Evolutionary conservation across 2,797 vertebrate species (phyloP).

Genomic region (Smutsia temminckii): DNA sequence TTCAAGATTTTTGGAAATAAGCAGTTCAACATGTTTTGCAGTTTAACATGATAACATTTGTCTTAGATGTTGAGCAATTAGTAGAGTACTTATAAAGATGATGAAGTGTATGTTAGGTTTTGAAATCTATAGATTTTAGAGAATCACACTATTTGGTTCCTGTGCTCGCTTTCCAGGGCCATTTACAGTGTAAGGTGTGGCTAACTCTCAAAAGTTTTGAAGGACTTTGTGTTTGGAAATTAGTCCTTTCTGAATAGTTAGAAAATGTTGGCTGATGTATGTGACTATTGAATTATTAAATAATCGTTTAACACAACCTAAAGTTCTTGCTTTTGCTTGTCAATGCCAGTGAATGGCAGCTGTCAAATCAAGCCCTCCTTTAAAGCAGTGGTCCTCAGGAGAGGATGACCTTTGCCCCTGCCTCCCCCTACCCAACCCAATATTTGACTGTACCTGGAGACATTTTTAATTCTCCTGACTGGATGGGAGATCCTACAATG

Average conservation of each 20-base stretch:
- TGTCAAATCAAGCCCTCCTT: not conserved
- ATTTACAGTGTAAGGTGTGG: not conserved
- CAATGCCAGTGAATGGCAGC: not conserved
- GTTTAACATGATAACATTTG: not conserved
- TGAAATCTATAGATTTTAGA: not conserved
- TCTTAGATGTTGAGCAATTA: not conserved
- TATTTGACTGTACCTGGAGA: not conserved
- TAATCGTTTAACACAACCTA: conserved; percentile 60
- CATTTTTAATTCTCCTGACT: not conserved
- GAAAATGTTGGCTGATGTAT: conserved; percentile 11
- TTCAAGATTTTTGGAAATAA: not conserved
- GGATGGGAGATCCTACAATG: not conserved
- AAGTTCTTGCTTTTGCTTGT: conserved; percentile 47
- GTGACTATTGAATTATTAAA: not conserved
- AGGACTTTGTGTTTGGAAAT: conserved; percentile 25
- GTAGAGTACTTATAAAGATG: not conserved
- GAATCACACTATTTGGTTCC: not conserved
- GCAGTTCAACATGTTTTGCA: not conserved
- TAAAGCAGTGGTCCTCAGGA: conserved; percentile 11
- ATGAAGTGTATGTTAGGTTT: not conserved
- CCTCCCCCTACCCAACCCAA: not conserved
- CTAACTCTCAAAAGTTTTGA: conserved; percentile 16
- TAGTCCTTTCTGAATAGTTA: not conserved
- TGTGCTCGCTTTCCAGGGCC: not conserved
- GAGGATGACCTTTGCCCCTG: not conserved